Evolutionary conservation across 1,140 invertebrate species (phyloP).

Genomic region (Zaprionus vittiger): DNA sequence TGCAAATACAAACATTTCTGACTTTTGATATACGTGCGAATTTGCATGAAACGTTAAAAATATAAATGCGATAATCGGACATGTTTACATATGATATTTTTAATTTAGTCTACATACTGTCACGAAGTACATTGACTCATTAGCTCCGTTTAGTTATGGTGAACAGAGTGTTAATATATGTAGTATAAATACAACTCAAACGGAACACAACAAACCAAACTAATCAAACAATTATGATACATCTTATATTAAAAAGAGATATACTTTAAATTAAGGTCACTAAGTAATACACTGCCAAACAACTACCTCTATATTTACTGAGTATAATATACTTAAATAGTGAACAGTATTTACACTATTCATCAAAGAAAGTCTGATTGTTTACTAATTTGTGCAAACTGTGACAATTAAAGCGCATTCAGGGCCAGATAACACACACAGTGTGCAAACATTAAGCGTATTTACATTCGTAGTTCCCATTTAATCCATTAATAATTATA

Average conservation of each 20-base stretch:
- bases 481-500: neutral
- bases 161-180: neutral
- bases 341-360: neutral
- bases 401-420: neutral
- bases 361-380: neutral
- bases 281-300: neutral
- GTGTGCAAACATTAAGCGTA: neutral
- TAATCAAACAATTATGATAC: neutral
- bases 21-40: constrained; percentile 1
- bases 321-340: neutral
- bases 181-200: neutral
- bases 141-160: neutral
- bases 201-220: neutral
- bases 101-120: neutral
- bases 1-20: neutral
- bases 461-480: neutral
- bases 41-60: neutral
- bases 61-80: neutral
- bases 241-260: too few relatives aligned
- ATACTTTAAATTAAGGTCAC: too few relatives aligned
- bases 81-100: neutral
- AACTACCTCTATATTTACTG: neutral
- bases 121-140: neutral
- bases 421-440: neutral
- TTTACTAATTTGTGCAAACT: neutral